Evolutionary conservation across 2,113 vertebrate species (phyloP).

Genomic region (Tyto alba): DNA sequence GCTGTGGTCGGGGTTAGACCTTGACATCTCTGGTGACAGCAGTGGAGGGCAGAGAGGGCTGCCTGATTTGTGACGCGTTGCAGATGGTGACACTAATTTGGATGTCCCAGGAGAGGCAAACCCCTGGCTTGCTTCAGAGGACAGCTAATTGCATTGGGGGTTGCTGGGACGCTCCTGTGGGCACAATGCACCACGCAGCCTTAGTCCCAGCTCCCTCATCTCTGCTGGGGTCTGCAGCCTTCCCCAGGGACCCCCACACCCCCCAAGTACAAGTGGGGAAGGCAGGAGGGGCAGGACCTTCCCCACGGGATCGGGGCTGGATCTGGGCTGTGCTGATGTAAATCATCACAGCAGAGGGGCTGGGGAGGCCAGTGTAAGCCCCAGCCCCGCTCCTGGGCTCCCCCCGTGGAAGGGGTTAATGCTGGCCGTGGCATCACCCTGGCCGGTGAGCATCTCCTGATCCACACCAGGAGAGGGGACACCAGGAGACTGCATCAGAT

Average conservation of each 20-base stretch:
- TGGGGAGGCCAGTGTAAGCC: background rate
- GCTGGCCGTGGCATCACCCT: background rate
- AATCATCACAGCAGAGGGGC: background rate
- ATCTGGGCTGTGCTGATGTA: background rate
- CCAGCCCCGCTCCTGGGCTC: background rate
- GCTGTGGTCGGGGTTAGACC: background rate
- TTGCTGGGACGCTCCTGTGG: background rate
- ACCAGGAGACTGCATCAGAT: background rate
- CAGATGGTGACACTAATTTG: background rate
- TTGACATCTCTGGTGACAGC: background rate
- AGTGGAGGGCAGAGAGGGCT: background rate
- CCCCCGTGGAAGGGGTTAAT: background rate
- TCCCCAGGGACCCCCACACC: background rate
- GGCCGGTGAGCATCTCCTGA: background rate
- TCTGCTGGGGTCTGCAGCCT: background rate
- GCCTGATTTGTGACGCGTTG: background rate
- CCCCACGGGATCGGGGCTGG: background rate
- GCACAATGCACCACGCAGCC: accelerated
- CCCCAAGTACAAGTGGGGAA: accelerated
- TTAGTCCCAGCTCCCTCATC: background rate
- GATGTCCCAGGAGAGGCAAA: background rate
- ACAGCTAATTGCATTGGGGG: accelerated
- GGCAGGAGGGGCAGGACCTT: background rate
- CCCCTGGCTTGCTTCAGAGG: background rate
- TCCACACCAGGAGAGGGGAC: background rate